Percentiles rank a stretch among this genome's conserved stretches.
These are phyloP conservation scores for Saxicola maurus DNA, from an alignment of 2,797 vertebrate genomes.

Conservation along the genomic window DNA sequence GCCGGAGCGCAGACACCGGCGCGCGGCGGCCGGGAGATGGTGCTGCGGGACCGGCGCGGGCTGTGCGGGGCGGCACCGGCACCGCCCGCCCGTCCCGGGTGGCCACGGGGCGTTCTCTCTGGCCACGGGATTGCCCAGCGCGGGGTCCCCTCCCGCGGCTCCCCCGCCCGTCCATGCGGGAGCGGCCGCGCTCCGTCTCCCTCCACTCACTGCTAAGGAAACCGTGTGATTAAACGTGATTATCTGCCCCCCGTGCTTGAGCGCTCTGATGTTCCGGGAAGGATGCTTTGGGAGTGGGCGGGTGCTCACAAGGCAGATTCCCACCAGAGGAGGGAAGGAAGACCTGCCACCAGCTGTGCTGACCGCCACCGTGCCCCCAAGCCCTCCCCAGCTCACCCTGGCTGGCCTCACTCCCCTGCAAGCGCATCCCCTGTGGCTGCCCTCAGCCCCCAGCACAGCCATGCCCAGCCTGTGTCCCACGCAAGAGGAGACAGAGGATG, in stretches of 20 bases:
- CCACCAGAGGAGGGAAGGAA: neutral
- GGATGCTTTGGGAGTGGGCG: neutral
- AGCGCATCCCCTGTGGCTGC: neutral
- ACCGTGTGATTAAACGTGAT: neutral
- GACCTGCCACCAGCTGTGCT: too few species aligned
- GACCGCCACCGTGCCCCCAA: neutral
- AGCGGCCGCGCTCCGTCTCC: neutral
- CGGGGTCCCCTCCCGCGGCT: neutral
- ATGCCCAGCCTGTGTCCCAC: fast-evolving
- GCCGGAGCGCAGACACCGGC: neutral
- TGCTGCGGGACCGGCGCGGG: neutral
- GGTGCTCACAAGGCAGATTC: neutral
- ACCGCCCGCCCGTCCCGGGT: neutral
- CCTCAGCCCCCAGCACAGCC: neutral
- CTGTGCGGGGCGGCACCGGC: neutral
- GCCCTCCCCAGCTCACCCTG: neutral
- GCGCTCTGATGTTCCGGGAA: neutral
- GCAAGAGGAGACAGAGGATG: fast-evolving
- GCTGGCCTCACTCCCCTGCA: too few species aligned
- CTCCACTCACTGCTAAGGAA: neutral
- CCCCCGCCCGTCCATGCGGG: neutral
- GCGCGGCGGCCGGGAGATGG: neutral
- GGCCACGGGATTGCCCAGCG: neutral
- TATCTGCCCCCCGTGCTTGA: neutral
- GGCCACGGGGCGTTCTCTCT: neutral